Evolutionary conservation across 2,797 vertebrate species (phyloP), one percentile per base, ranked within the genome.

Genomic region (Sandelia bainsii): DNA sequence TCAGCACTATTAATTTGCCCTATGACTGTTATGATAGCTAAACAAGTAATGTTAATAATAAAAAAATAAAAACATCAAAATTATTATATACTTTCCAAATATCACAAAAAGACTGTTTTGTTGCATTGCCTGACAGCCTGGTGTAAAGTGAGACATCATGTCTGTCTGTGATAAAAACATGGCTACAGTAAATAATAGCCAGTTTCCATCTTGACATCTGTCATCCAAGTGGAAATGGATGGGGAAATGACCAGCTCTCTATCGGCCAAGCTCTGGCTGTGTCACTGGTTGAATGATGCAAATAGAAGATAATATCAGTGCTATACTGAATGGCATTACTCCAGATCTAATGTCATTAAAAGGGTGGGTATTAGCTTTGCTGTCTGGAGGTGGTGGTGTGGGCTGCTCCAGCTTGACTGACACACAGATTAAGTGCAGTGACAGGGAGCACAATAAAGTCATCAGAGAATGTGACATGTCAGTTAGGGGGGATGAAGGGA

Each of bases 391-490:
- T 90, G 74, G 79, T 87, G 86, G 92, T 72, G 84, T 86, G 72
- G 87, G 83, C 85, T 78, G 92, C 93, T 90, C 82, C 42, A 80
- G 87, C 89, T 94, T 94, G 95, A 94, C 90, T 95, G 95, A 95
- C 94, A 94, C 95, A 86, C 92, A 95, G 96, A 97, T 96, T 95
- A 96, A 97, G 96, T 93, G 94, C 93, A 75, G 94, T 96, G 97
- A 96, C 97, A 95, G 96, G 93, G 91, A 75, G 92, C 96, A 97
- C 96, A 97, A 95, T 96, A 95, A 96, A 95, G 90, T 94, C 95
- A 93, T 97, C 95, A 95, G 96, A 96, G 95, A 94, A 95, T 91
- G 90, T 97, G 97, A 97, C 97, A 95, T 92, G 95, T 95, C 95
- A 96, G 95, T 96, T 87, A 93, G 92, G 93, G 92, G 92, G 89